Evolutionary conservation across 2,797 vertebrate genomes (phyloP).

Genomic region (Pampus argenteus): DNA sequence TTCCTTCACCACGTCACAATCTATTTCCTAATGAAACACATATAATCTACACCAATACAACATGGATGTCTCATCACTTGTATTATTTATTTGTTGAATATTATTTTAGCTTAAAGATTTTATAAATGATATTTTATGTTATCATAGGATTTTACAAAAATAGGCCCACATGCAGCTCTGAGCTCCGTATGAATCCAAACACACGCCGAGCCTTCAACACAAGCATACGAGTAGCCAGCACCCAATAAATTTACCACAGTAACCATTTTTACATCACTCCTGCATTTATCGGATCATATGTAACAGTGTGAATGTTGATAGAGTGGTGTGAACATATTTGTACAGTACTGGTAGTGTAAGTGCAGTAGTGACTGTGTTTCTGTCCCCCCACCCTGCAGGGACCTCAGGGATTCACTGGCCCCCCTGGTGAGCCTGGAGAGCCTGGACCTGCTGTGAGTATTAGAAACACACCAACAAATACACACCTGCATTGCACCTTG

Average conservation of each 20-base stretch:
- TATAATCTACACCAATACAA: neutral
- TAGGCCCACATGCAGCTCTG: neutral
- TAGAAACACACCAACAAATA: conserved; percentile 6
- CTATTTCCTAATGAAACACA: neutral
- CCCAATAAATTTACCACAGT: neutral
- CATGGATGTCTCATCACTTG: neutral
- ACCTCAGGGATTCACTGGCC: conserved; percentile 97
- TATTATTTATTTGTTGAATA: neutral
- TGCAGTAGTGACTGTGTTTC: conserved; percentile 19
- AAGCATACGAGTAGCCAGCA: neutral
- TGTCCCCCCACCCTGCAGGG: conserved; percentile 83
- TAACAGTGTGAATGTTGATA: neutral
- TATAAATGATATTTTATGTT: too few relatives aligned
- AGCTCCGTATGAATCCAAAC: too few relatives aligned
- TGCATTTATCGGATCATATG: neutral
- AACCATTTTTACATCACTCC: neutral
- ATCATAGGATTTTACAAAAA: neutral
- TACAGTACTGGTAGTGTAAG: neutral
- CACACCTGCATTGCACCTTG: neutral
- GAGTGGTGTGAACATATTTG: neutral
- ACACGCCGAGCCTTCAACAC: too few relatives aligned
- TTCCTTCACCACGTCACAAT: neutral
- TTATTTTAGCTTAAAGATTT: neutral
- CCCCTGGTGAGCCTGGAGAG: conserved; percentile 97
- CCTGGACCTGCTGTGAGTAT: conserved; percentile 93